Conservation (phyloP, 2,797 vertebrate species). For the Hippoglossus hippoglossus region DNA sequence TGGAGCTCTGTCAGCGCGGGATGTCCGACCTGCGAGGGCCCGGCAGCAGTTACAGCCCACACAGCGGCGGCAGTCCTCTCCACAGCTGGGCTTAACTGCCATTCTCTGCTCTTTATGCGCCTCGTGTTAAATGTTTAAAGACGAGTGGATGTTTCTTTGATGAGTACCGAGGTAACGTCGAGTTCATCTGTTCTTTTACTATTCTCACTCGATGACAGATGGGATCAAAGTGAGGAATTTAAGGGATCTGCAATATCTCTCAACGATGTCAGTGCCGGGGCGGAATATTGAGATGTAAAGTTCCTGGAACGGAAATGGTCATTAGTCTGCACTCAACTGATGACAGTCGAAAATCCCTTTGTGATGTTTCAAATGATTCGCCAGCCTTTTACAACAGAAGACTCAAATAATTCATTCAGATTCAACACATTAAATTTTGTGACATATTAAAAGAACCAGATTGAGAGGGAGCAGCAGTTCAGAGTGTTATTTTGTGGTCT, state of each 20-base stretch:
- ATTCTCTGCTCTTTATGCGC: slow-evolving; percentile 62
- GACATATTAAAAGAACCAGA: too few species aligned
- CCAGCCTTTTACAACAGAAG: too few species aligned
- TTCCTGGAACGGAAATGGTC: too few species aligned
- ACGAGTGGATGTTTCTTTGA: slow-evolving; percentile 59
- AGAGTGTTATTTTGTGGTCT: too few species aligned
- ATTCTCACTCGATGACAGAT: neutral
- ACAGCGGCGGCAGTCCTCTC: slow-evolving; percentile 32
- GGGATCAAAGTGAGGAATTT: neutral
- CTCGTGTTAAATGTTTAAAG: slow-evolving; percentile 63
- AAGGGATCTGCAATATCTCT: neutral
- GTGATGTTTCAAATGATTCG: too few species aligned
- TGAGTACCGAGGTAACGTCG: slow-evolving; percentile 40
- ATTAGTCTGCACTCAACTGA: neutral
- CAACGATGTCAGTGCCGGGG: neutral
- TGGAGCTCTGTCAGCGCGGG: slow-evolving; percentile 40
- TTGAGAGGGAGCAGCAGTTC: too few species aligned
- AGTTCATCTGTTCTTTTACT: slow-evolving; percentile 35
- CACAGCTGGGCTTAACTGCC: slow-evolving; percentile 52
- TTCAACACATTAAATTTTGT: too few species aligned
- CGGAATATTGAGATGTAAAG: neutral
- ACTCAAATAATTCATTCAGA: too few species aligned
- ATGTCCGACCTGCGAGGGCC: slow-evolving; percentile 27
- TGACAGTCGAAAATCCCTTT: neutral
- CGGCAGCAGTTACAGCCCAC: slow-evolving; percentile 52